Conservation (phyloP, 2,113 vertebrate genomes). For the Platanista minor region DNA sequence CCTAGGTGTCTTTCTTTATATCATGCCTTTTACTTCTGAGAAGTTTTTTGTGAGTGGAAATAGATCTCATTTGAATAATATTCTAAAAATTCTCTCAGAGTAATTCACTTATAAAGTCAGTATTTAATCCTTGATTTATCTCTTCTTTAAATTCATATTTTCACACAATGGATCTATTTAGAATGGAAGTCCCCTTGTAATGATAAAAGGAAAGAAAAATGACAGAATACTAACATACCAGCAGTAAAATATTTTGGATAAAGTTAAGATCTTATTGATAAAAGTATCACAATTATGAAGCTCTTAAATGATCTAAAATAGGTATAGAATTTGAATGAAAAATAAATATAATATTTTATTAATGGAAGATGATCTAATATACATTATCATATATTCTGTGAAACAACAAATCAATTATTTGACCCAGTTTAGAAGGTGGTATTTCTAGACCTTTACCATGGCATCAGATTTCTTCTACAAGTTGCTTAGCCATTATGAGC, state of each 20-base stretch:
- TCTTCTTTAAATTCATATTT: slow-evolving; percentile 21
- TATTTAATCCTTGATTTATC: neutral
- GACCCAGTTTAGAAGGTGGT: neutral
- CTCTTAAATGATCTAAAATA: neutral
- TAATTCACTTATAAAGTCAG: neutral
- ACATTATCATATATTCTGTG: neutral
- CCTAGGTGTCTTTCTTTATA: neutral
- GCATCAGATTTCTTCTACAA: neutral
- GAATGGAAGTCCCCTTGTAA: neutral
- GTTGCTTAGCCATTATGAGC: neutral
- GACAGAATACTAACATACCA: neutral
- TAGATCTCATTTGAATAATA: neutral
- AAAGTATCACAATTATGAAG: neutral
- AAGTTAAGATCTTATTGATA: slow-evolving; percentile 11
- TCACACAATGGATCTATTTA: neutral
- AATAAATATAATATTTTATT: slow-evolving; percentile 29
- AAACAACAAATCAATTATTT: neutral
- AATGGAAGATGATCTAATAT: neutral
- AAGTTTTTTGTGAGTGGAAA: neutral
- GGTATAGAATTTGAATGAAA: neutral
- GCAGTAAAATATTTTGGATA: neutral
- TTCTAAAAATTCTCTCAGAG: neutral
- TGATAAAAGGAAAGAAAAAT: neutral
- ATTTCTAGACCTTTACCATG: neutral
- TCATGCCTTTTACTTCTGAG: neutral